Evolutionary conservation across 2,888 invertebrate species (phyloP), one percentile per base, ranked within the genome.

Genomic region (Drosophila conformis): DNA sequence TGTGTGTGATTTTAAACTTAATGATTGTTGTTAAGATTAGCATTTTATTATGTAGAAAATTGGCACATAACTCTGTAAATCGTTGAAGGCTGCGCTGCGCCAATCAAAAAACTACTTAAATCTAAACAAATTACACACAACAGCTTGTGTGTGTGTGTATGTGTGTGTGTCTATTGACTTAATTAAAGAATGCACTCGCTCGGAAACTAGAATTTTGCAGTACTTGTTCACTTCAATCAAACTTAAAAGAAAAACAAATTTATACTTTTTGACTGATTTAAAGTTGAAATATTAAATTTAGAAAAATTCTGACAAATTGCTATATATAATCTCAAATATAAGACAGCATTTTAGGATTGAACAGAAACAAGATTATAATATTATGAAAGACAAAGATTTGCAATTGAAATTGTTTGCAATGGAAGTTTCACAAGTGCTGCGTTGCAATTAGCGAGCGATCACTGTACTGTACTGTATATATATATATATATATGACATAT

Each of bases 21-120:
- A 71, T 80, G 58, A 64, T 74, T 53, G 35, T 74, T 53, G 35
- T 49, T 72, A 58, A 53, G 53, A 65, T 64, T 61, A 35, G 38
- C 69, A 71, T 63, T 64, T 61, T 66, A 71, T 64, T 78, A 86
- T 89, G 89, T 87, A 78, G 79, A 86, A 80, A 83, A 81, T 86
- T 86, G 86, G 86, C 86, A 86, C 86, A 86, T 90, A 83, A 88
- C 79, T 80, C 81, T 79, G 75, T 78, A 81, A 82, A 75, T 75
- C 71, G 67, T 70, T 69, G 73, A 86, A 88, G 89, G 85, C 85
- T 85, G 84, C 84, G 82, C 84, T 84, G 84, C 85, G 85, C 85
- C 85, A 73, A 59, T 83, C 73, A 79, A 87, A 80, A 78, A 66
- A 75, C 86, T 90, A 83, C 90, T 90, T 88, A 80, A 68, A 71